These are phyloP conservation scores for Trochalopteron elliotii DNA, from an alignment of 2,113 vertebrate genomes.

Conservation along the genomic window DNA sequence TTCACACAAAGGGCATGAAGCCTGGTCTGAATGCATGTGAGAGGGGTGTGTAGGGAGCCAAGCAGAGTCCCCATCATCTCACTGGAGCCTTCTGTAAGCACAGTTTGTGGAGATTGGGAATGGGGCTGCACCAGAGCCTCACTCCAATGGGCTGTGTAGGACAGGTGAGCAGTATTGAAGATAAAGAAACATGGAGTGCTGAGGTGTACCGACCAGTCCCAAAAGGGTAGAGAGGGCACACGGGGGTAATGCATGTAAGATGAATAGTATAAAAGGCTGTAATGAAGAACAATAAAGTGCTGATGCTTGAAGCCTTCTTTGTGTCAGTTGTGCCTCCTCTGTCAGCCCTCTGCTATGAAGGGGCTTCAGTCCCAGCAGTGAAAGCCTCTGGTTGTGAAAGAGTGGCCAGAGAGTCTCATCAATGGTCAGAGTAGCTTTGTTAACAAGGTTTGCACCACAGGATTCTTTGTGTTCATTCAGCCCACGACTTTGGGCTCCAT, in stretches of 20 bases:
- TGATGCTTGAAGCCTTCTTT: background rate
- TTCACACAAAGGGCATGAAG: background rate
- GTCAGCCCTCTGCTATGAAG: background rate
- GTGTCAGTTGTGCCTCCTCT: background rate
- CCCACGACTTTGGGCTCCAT: rapidly evolving
- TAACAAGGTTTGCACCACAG: background rate
- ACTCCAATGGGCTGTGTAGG: too few species aligned
- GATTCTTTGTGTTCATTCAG: background rate
- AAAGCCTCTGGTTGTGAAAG: background rate
- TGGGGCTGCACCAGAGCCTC: background rate
- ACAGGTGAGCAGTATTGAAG: background rate
- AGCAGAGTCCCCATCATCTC: too few species aligned
- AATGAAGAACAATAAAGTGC: background rate
- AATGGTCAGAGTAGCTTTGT: background rate
- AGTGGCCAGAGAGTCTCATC: background rate
- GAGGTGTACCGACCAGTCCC: background rate
- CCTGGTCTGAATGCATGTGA: too few species aligned
- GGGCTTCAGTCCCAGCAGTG: background rate
- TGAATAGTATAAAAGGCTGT: background rate
- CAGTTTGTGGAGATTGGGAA: background rate
- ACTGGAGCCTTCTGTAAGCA: background rate
- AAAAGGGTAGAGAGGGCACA: background rate
- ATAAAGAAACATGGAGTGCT: background rate
- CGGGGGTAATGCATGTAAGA: background rate
- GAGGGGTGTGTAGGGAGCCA: background rate